Percentiles rank a stretch among this genome's conserved stretches.
Evolutionary conservation across 2,888 invertebrate genomes (phyloP).

Genomic region (Troides aeacus): DNA sequence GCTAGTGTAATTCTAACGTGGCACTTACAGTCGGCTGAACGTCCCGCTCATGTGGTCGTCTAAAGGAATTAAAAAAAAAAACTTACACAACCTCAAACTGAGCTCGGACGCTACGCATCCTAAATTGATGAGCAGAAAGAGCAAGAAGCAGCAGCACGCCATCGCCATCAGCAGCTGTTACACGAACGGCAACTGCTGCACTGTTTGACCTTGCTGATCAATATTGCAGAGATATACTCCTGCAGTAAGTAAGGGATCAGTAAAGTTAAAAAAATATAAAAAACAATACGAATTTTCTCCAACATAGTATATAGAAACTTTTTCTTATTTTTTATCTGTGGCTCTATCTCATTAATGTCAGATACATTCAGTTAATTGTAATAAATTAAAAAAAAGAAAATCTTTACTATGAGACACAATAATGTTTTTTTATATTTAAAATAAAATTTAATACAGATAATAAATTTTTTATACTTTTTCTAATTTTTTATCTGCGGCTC

Average conservation of each 20-base stretch:
- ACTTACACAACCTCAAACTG: constrained; percentile 65
- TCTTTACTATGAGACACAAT: too few relatives aligned
- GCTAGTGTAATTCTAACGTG: too few relatives aligned
- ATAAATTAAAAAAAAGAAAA: too few relatives aligned
- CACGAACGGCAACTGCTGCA: constrained; percentile 54
- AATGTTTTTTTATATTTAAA: background rate
- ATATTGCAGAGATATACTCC: constrained; percentile 68
- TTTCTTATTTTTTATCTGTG: background rate
- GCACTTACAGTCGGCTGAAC: too few relatives aligned
- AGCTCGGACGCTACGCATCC: constrained; percentile 60
- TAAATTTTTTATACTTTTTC: background rate
- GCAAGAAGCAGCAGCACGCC: constrained; percentile 46
- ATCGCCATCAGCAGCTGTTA: constrained; percentile 39
- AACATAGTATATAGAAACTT: constrained; percentile 46
- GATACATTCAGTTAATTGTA: background rate
- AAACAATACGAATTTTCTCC: constrained; percentile 65
- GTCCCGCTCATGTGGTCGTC: too few relatives aligned
- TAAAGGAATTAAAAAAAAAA: too few relatives aligned
- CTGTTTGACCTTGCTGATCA: constrained; percentile 57
- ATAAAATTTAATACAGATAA: background rate
- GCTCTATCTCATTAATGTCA: too few relatives aligned
- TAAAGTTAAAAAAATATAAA: constrained; percentile 62
- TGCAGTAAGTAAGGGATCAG: constrained; percentile 69
- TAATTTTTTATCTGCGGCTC: background rate
- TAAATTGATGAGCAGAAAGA: constrained; percentile 53